Evolutionary conservation across 2,113 vertebrate genomes (phyloP).

Genomic region (Arizona elegans): DNA sequence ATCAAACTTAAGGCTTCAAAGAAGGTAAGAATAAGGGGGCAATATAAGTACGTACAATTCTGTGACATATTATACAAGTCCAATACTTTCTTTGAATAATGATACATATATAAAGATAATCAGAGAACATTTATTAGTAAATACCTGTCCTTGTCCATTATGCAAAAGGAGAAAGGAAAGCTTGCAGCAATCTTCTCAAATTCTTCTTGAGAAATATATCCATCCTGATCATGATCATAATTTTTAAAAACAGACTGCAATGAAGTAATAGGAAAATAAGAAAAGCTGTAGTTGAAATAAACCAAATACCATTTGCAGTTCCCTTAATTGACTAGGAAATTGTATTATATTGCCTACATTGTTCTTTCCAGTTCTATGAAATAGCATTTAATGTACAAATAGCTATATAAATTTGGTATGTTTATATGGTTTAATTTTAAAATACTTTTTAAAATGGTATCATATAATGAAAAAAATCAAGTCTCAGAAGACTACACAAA

Average conservation of each 20-base stretch:
- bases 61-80: not conserved
- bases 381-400: not conserved
- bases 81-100: not conserved
- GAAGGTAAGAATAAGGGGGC: not conserved
- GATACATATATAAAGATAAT: not conserved
- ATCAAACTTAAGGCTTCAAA: not conserved
- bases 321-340: not conserved
- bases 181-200: conserved; percentile 96
- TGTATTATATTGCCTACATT: not conserved
- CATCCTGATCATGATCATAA: conserved; percentile 92
- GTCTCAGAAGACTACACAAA: not conserved
- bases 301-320: not conserved
- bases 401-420: not conserved
- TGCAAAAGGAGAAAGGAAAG: conserved; percentile 95
- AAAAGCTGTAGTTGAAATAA: not conserved
- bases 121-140: conserved; percentile 23
- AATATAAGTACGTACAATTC: not conserved
- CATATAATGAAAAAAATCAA: not conserved
- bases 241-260: conserved; percentile 94
- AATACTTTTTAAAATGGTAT: not conserved
- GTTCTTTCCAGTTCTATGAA: not conserved
- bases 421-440: not conserved
- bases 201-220: conserved; percentile 93
- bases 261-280: conserved; percentile 18
- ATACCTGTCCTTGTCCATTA: conserved; percentile 95